Base-by-base conservation (phyloP, 2,113 vertebrate genomes). In the Atherinomorus stipes region DNA sequence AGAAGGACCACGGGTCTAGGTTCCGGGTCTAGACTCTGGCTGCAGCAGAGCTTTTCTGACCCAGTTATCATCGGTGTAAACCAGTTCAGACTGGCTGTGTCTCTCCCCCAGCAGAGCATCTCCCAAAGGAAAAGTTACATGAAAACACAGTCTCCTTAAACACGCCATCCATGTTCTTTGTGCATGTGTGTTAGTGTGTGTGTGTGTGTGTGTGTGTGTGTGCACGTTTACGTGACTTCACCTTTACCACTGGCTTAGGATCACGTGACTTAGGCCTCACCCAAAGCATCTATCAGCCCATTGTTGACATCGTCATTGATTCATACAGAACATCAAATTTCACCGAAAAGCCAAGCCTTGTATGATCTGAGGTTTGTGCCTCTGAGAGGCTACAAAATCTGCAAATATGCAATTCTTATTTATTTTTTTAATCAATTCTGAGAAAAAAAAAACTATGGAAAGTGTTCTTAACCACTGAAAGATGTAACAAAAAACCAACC, bases 361-460 rank as follows among this genome's bases (percentile, higher is more conserved):
- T 92, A 83, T 92, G 90, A 91, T 89, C 93, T 83, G 90, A 95
- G 92, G 93, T 95, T 95, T 95, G 92, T 95, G 93, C 88, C 94
- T 97, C 95, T 94, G 92, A 95, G 91, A 93, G 93, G 95, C 96
- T 92, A 94, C 95, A 94, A 93, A 95, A 95, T 96, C 95, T 95
- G 95, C 95, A 95, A 95, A 95, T 96, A 96, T 96, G 96, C 95
- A 96, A 96, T 95, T 95, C 94, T 94, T 94, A 94, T 94, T 95
- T 94, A 94, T 92, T 95, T 95, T 94, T 96, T 93, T 94, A 93
- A 90, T 86, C 89, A 79, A 92, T 88, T 76, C 82, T 85, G 85
- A 93, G 74, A 76, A 78, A 78, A 77, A 80, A 87, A 78, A 78
- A 91, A 91, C 87, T 81, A 91, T 88, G 87, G 89, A 93, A 91